A percentile compares a stretch with the other conserved stretches of the same genome.
These are phyloP conservation scores for Latheticus oryzae DNA, from an alignment of 2,888 invertebrate species.

Conservation along the genomic window DNA sequence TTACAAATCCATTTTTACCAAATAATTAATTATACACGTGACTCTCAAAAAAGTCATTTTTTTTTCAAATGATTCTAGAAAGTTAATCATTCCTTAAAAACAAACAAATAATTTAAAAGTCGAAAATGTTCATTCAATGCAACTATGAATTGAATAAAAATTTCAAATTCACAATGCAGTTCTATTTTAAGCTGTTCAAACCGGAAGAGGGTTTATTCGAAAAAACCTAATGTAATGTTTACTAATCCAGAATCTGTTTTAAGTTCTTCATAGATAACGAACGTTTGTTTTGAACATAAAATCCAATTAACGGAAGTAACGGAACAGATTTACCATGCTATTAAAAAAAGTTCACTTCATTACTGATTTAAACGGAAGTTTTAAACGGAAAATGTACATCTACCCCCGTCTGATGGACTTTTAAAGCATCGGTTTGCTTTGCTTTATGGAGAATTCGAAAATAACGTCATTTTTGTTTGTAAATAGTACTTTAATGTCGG, in stretches of 20 bases:
- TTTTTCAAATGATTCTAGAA: background rate
- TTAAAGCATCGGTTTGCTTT: conserved; percentile 2
- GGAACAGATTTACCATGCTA: conserved; percentile 4
- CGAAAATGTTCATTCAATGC: conserved; percentile 10
- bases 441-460: too few species aligned
- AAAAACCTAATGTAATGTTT: too few species aligned
- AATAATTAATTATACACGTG: conserved; percentile 24
- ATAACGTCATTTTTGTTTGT: too few species aligned
- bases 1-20: conserved; percentile 18
- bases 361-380: conserved; percentile 23
- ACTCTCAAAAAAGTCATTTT: conserved; percentile 12
- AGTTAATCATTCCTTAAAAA: conserved; percentile 5
- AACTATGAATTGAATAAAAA: conserved; percentile 5
- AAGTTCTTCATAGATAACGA: too few species aligned
- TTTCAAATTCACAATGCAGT: too few species aligned
- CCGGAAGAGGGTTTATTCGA: too few species aligned
- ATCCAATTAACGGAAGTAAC: conserved; percentile 28
- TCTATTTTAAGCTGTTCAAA: too few species aligned
- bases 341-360: conserved; percentile 19
- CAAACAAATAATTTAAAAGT: conserved; percentile 20
- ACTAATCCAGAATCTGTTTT: too few species aligned
- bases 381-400: conserved; percentile 8
- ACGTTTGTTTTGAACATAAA: too few species aligned
- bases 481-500: too few species aligned
- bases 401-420: background rate